phyloP scores from a whole-genome alignment of 1,140 invertebrate genomes.

The Cherax destructor region DNA sequence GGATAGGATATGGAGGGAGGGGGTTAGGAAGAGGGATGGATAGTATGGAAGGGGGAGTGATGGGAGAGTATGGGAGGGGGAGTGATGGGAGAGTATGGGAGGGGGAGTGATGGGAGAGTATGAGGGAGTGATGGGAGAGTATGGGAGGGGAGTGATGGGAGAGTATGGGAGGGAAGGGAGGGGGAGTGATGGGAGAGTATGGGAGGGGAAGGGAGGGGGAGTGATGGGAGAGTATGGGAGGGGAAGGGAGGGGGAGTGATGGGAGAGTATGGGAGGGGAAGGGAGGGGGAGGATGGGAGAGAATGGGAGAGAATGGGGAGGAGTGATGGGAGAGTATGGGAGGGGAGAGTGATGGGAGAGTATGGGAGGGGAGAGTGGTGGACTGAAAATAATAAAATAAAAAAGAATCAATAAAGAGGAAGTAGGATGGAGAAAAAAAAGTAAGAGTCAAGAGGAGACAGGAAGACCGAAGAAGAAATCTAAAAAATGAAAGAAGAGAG shows the following conservation, averaged over 20 bases:
- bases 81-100: neutral
- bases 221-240: no score
- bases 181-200: no score
- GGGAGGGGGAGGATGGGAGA: no score
- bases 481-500: constrained; percentile 28
- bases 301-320: no score
- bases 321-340: no score
- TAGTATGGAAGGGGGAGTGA: neutral
- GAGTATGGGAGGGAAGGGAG: no score
- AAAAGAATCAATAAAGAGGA: neutral
- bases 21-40: neutral
- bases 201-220: no score
- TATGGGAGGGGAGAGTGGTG: neutral
- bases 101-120: neutral
- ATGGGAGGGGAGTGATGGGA: no score
- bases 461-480: neutral
- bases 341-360: neutral
- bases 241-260: no score
- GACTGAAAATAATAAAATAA: neutral
- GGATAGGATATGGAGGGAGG: neutral
- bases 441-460: neutral
- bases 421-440: neutral
- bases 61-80: neutral
- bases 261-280: no score
- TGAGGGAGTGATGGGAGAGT: no score